A percentile compares a stretch with the other conserved stretches of the same genome.
phyloP scores from a whole-genome alignment of 1,140 invertebrate species.

The Nephila pilipes region DNA sequence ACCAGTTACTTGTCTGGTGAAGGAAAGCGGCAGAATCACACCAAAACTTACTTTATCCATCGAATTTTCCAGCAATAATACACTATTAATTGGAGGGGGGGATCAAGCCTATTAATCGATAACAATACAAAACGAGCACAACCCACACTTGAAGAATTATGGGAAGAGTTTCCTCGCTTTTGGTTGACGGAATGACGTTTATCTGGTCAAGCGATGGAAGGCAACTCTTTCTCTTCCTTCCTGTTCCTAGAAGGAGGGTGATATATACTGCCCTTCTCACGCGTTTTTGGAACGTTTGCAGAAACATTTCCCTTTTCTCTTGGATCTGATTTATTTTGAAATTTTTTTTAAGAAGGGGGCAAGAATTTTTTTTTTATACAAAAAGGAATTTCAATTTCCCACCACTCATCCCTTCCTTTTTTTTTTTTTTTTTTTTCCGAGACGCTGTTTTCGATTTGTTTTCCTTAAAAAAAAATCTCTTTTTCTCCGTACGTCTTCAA shows the following conservation, averaged over 20 bases:
- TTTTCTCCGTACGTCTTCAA: background rate
- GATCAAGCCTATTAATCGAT: no score
- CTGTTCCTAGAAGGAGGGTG: background rate
- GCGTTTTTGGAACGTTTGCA: slow-evolving; percentile 7
- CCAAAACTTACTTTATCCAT: no score
- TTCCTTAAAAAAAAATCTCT: background rate
- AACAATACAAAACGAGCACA: background rate
- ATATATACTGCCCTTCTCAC: slow-evolving; percentile 25
- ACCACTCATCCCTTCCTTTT: background rate
- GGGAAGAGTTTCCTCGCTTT: background rate
- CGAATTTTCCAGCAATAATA: no score
- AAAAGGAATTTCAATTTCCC: slow-evolving; percentile 59
- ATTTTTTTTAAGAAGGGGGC: background rate
- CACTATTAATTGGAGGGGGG: no score
- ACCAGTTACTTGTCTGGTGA: no score
- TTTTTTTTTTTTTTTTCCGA: background rate
- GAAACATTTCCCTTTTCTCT: slow-evolving; percentile 51
- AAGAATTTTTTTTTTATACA: background rate
- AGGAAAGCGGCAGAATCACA: no score
- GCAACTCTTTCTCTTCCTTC: background rate
- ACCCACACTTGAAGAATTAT: no score
- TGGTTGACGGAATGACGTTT: background rate
- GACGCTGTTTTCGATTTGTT: slow-evolving; percentile 33
- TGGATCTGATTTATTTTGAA: slow-evolving; percentile 52
- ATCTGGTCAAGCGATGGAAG: background rate